phyloP scores from a whole-genome alignment of 2,797 vertebrate species.

The Falco biarmicus region DNA sequence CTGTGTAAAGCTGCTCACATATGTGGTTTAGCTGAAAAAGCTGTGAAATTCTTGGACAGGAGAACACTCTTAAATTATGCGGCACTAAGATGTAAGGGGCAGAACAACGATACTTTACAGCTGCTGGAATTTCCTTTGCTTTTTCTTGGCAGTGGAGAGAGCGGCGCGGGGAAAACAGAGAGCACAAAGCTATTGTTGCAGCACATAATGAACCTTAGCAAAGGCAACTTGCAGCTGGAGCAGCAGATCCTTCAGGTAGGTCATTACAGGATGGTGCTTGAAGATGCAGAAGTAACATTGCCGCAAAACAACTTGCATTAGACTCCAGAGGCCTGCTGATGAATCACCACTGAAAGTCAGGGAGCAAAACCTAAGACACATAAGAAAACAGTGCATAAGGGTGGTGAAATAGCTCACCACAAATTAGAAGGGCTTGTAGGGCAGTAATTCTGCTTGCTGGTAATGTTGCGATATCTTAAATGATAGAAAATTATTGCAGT shows the following conservation, averaged over 20 bases:
- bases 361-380: background rate
- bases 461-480: background rate
- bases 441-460: background rate
- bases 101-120: background rate
- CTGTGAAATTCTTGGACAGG: background rate
- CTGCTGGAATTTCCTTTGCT: background rate
- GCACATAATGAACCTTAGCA: constrained; percentile 80
- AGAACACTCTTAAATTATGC: background rate
- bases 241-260: constrained; percentile 82
- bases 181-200: constrained; percentile 79
- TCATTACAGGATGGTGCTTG: background rate
- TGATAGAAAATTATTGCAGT: background rate
- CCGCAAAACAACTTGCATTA: background rate
- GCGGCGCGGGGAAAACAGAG: constrained; percentile 83
- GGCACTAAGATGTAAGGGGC: background rate
- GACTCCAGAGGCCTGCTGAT: background rate
- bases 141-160: constrained; percentile 77
- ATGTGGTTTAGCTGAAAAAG: background rate
- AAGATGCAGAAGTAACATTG: background rate
- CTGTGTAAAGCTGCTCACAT: background rate
- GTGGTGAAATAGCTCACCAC: background rate
- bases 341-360: background rate
- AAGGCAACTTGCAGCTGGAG: constrained; percentile 78
- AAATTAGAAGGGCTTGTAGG: background rate
- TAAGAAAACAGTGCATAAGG: background rate